phyloP scores from a whole-genome alignment of 2,888 invertebrate genomes.

The Hemithea aestivaria region DNA sequence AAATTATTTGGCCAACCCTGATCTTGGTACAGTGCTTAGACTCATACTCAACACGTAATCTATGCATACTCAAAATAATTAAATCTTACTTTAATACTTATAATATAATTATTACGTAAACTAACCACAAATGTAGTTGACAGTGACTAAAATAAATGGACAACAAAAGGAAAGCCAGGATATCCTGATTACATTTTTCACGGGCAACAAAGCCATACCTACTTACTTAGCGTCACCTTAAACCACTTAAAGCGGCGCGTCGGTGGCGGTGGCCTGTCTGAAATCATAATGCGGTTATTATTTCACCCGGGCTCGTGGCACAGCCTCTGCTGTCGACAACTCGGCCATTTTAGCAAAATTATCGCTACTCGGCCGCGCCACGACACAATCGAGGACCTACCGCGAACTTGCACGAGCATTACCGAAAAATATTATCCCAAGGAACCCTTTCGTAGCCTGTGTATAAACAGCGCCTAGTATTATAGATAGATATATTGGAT shows the following conservation, averaged over 20 bases:
- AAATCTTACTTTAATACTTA: too few relatives aligned
- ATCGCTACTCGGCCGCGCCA: slow-evolving; percentile 66
- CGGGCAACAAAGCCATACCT: slow-evolving; percentile 44
- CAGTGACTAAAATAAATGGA: slow-evolving; percentile 35
- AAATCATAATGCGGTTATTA: slow-evolving; percentile 75
- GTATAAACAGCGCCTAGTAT: slow-evolving; percentile 17
- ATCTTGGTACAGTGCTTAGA: too few relatives aligned
- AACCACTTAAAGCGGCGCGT: slow-evolving; percentile 53
- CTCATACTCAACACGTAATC: too few relatives aligned
- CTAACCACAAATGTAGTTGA: slow-evolving; percentile 13
- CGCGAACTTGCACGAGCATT: slow-evolving; percentile 59
- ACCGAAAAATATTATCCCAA: slow-evolving; percentile 56
- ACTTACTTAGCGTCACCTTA: slow-evolving; percentile 62
- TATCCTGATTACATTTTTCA: slow-evolving; percentile 54
- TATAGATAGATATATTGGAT: slow-evolving; percentile 30
- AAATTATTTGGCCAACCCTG: too few relatives aligned
- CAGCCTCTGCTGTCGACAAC: slow-evolving; percentile 70
- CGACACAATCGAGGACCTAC: slow-evolving; percentile 63
- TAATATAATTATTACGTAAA: slow-evolving; percentile 8
- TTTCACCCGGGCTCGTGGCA: slow-evolving; percentile 62
- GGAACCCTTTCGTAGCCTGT: slow-evolving; percentile 38
- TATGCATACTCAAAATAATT: too few relatives aligned
- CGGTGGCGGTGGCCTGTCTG: slow-evolving; percentile 59
- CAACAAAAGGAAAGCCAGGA: slow-evolving; percentile 41
- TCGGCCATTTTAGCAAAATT: slow-evolving; percentile 71